Evolutionary conservation across 2,888 invertebrate species (phyloP).

Genomic region (Lathronympha strigana): DNA sequence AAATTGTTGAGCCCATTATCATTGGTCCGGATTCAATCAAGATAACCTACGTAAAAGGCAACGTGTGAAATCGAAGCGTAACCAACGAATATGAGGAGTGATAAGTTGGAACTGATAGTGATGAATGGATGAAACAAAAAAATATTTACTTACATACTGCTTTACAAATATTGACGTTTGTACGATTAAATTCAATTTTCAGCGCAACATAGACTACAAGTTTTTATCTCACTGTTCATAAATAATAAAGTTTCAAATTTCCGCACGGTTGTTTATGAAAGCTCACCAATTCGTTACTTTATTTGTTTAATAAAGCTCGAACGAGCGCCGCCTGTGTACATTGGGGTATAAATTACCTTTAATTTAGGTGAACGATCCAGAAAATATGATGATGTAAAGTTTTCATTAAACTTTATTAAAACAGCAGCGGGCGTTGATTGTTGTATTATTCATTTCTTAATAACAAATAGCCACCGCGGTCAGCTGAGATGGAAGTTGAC

Average conservation of each 20-base stretch:
- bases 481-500: constrained; percentile 17
- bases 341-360: constrained; percentile 81
- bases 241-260: constrained; percentile 74
- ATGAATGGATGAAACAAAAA: too few species aligned
- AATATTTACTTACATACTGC: too few species aligned
- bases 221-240: constrained; percentile 61
- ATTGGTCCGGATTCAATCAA: too few species aligned
- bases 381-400: constrained; percentile 80
- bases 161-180: too few species aligned
- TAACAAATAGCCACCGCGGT: constrained; percentile 25
- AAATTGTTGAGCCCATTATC: too few species aligned
- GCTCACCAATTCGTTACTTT: constrained; percentile 77
- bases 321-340: constrained; percentile 71
- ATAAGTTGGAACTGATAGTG: too few species aligned
- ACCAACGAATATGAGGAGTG: too few species aligned
- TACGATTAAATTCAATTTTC: not conserved
- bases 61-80: too few species aligned
- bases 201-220: not conserved
- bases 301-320: constrained; percentile 80
- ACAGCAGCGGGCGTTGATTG: constrained; percentile 48
- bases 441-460: constrained; percentile 40
- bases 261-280: constrained; percentile 72
- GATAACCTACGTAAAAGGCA: too few species aligned
- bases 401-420: constrained; percentile 76
- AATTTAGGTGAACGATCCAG: constrained; percentile 79